Evolutionary conservation across 2,888 invertebrate genomes (phyloP).

Genomic region (Hanleya hanleyi): DNA sequence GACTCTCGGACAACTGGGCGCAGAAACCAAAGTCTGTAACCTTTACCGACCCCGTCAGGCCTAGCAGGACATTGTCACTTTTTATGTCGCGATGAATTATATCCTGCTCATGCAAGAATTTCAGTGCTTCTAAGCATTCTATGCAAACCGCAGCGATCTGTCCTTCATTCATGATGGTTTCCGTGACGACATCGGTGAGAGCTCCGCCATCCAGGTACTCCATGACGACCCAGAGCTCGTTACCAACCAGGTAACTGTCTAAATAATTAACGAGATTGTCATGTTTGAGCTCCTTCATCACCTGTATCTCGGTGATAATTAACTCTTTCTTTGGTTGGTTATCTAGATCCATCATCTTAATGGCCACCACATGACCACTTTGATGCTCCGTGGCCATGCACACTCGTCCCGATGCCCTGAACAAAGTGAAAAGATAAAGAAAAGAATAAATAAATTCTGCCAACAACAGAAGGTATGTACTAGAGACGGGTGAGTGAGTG

Average conservation of each 20-base stretch:
- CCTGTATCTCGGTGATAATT: conserved; percentile 91
- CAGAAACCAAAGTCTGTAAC: conserved; percentile 95
- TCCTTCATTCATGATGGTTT: conserved; percentile 96
- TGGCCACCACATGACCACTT: conserved; percentile 85
- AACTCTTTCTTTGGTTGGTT: conserved; percentile 97
- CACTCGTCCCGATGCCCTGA: conserved; percentile 89
- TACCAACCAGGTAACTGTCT: conserved; percentile 91
- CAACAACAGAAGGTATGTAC: background rate
- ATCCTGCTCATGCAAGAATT: conserved; percentile 90
- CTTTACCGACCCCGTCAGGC: conserved; percentile 86
- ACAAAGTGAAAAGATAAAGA: conserved; percentile 42
- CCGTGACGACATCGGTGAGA: conserved; percentile 96
- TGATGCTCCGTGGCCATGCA: conserved; percentile 89
- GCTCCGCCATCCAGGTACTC: conserved; percentile 91
- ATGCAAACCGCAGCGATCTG: conserved; percentile 97
- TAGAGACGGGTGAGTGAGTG: background rate
- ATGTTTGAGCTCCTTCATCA: conserved; percentile 80
- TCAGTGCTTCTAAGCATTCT: conserved; percentile 90
- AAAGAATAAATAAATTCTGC: background rate
- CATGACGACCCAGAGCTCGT: conserved; percentile 98
- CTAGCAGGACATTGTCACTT: conserved; percentile 96
- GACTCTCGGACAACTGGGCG: conserved; percentile 95
- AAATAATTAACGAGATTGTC: conserved; percentile 96
- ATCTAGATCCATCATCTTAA: conserved; percentile 95
- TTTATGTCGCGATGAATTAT: conserved; percentile 85